A percentile compares a stretch with the other conserved stretches of the same genome.
Evolutionary conservation across 2,888 invertebrate species (phyloP).

Genomic region (Hypena proboscidalis): DNA sequence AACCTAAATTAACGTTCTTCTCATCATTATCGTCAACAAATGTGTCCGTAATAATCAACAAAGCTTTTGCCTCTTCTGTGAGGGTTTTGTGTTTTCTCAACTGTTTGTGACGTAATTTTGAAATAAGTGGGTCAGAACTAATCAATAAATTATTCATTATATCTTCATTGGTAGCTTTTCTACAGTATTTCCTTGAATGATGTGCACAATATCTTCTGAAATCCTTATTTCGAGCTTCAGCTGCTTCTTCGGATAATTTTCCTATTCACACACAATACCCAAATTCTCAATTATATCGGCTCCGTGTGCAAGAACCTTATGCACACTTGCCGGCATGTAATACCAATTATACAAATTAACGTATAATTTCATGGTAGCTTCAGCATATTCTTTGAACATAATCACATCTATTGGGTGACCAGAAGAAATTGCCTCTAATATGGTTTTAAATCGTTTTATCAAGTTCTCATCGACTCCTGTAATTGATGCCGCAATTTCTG

Average conservation of each 20-base stretch:
- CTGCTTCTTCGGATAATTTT: slow-evolving; percentile 35
- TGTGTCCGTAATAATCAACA: too few relatives aligned
- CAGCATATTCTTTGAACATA: slow-evolving; percentile 5
- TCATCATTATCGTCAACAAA: too few relatives aligned
- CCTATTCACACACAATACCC: slow-evolving; percentile 5
- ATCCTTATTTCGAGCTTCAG: slow-evolving; percentile 7
- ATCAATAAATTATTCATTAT: slow-evolving; percentile 19
- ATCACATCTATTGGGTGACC: slow-evolving; percentile 2
- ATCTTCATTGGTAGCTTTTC: slow-evolving; percentile 8
- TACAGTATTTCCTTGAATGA: slow-evolving; percentile 3
- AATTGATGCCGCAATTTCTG: not conserved
- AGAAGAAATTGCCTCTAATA: not conserved
- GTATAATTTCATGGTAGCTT: slow-evolving; percentile 3
- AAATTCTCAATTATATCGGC: slow-evolving; percentile 1
- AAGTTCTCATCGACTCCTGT: not conserved
- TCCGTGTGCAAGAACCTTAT: slow-evolving; percentile 3
- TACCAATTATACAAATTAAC: slow-evolving; percentile 1
- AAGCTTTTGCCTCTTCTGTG: too few relatives aligned
- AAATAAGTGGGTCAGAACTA: not conserved
- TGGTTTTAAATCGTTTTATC: slow-evolving; percentile 2
- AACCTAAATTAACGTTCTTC: too few relatives aligned
- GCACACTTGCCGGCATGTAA: slow-evolving; percentile 6
- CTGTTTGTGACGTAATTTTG: too few relatives aligned
- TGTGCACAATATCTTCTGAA: slow-evolving; percentile 2
- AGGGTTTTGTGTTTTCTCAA: too few relatives aligned